Percentiles rank a stretch among this genome's conserved stretches.
Conservation (phyloP, 2,888 invertebrate genomes). For the Phengaris alcon region DNA sequence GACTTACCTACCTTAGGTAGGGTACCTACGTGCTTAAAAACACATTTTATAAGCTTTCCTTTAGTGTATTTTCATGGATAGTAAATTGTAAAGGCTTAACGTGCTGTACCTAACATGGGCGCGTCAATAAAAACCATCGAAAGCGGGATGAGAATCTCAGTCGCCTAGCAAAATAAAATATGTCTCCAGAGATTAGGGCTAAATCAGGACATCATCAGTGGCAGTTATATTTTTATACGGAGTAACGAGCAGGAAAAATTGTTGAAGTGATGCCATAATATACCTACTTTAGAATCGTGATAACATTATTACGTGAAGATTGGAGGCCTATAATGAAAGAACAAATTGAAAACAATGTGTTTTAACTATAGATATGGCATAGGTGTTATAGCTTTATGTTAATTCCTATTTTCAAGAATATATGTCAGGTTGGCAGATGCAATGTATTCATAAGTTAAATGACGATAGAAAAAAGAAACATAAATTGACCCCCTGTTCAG, state of each 20-base stretch:
- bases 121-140: neutral
- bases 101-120: neutral
- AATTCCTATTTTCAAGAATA: too few relatives aligned
- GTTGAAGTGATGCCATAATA: neutral
- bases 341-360: too few relatives aligned
- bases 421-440: too few relatives aligned
- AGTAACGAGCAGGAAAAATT: neutral
- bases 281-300: neutral
- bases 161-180: slow-evolving; percentile 10
- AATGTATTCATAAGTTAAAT: too few relatives aligned
- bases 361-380: too few relatives aligned
- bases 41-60: neutral
- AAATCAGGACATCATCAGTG: slow-evolving; percentile 8
- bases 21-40: neutral
- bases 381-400: too few relatives aligned
- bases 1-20: neutral
- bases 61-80: neutral
- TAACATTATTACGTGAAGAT: too few relatives aligned
- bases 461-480: too few relatives aligned
- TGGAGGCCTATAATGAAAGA: too few relatives aligned
- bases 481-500: neutral
- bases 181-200: slow-evolving; percentile 16
- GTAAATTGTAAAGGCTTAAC: neutral
- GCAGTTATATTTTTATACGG: neutral
- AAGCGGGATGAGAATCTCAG: slow-evolving; percentile 19